Conservation (phyloP, 1,140 invertebrate genomes). For the Pectinophora gossypiella region DNA sequence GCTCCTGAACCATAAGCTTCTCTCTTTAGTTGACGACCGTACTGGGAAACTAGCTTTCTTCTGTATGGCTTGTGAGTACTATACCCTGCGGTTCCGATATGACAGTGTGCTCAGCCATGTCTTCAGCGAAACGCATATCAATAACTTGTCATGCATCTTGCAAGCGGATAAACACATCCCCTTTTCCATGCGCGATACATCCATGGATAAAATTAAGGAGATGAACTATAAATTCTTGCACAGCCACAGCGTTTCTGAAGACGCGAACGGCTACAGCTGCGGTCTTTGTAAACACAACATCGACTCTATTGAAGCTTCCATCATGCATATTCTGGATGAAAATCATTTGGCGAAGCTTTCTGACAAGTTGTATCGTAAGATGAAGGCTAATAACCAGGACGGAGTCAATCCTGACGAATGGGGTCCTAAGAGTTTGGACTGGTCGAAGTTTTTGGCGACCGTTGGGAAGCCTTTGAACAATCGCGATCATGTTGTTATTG, state of each 20-base stretch:
- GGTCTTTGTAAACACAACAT: conserved; percentile 43
- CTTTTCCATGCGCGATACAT: conserved; percentile 32
- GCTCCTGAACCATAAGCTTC: conserved; percentile 52
- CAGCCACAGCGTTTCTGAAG: conserved; percentile 36
- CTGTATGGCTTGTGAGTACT: conserved; percentile 64
- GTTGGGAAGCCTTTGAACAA: conserved; percentile 52
- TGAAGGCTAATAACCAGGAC: conserved; percentile 40
- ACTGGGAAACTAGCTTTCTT: conserved; percentile 66
- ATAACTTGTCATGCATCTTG: conserved; percentile 56
- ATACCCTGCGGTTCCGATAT: conserved; percentile 61
- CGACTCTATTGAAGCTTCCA: conserved; percentile 38
- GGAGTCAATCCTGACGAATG: conserved; percentile 57
- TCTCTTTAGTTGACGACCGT: conserved; percentile 59
- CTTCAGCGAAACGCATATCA: conserved; percentile 58
- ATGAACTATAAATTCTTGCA: conserved; percentile 55
- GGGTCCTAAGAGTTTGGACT: conserved; percentile 60
- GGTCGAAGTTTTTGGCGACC: conserved; percentile 58
- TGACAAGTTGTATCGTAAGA: conserved; percentile 51
- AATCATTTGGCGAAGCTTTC: conserved; percentile 55
- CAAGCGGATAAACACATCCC: conserved; percentile 55
- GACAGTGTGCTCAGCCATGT: conserved; percentile 64
- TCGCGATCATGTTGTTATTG: conserved; percentile 57
- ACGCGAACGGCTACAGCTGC: conserved; percentile 32
- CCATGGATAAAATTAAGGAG: conserved; percentile 50
- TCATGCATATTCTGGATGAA: conserved; percentile 60